Evolutionary conservation across 2,888 invertebrate species (phyloP).

Genomic region (Suillia variegata): DNA sequence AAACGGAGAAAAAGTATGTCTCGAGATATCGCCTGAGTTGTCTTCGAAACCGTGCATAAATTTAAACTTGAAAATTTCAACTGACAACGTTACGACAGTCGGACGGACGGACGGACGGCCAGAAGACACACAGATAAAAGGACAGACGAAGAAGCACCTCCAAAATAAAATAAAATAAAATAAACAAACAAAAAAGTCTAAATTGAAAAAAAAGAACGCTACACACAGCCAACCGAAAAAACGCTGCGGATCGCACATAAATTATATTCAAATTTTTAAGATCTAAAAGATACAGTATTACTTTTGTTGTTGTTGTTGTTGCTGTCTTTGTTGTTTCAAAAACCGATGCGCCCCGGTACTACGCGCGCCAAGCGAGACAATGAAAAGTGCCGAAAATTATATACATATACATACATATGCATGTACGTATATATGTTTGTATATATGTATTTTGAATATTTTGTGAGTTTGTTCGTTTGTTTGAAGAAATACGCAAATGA

Average conservation of each 20-base stretch:
- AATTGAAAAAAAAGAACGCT: conserved; percentile 21
- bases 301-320: conserved; percentile 4
- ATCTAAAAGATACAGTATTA: conserved; percentile 49
- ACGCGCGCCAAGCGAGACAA: neutral
- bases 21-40: conserved; percentile 1
- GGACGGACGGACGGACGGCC: neutral
- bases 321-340: conserved; percentile 15
- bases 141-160: neutral
- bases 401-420: no score
- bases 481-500: conserved; percentile 7
- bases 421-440: no score
- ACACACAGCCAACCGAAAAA: conserved; percentile 42
- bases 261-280: conserved; percentile 53
- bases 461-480: no score
- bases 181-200: conserved; percentile 23
- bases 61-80: conserved; percentile 10
- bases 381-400: conserved; percentile 9
- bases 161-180: conserved; percentile 14
- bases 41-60: conserved; percentile 7
- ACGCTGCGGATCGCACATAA: conserved; percentile 52
- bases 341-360: neutral
- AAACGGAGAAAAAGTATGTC: neutral
- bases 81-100: neutral
- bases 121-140: neutral
- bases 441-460: no score